Percentiles rank a stretch among this genome's conserved stretches.
Conservation (phyloP, 2,888 invertebrate genomes). For the Microctonus brassicae region DNA sequence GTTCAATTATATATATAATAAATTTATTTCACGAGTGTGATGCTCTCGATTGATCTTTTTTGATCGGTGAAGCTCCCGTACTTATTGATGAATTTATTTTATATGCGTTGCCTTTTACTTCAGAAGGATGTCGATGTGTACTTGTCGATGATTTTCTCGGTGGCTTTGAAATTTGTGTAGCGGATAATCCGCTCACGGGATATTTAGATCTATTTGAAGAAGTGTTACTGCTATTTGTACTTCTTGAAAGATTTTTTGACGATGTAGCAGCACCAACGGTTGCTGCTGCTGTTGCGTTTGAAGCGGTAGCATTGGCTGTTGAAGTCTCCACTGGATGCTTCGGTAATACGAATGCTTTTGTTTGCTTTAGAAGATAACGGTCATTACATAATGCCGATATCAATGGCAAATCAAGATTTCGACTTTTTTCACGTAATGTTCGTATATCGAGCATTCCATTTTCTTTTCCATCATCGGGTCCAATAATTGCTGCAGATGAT, state of each 20-base stretch:
- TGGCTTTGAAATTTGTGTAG: conserved; percentile 74
- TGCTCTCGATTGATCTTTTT: conserved; percentile 62
- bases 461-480: conserved; percentile 49
- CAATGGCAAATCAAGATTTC: conserved; percentile 89
- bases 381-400: conserved; percentile 96
- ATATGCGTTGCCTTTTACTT: conserved; percentile 70
- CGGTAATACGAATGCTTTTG: conserved; percentile 86
- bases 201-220: conserved; percentile 75
- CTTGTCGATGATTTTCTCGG: conserved; percentile 73
- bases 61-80: conserved; percentile 59
- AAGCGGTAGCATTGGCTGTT: conserved; percentile 24
- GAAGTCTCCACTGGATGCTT: conserved; percentile 72
- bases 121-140: conserved; percentile 81
- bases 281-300: neutral
- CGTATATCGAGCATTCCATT: conserved; percentile 79
- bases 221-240: conserved; percentile 67
- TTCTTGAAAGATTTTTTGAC: conserved; percentile 53
- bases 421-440: conserved; percentile 88
- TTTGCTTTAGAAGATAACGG: conserved; percentile 88
- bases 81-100: conserved; percentile 48
- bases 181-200: conserved; percentile 77
- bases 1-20: neutral
- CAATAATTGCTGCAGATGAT: conserved; percentile 42
- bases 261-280: conserved; percentile 40
- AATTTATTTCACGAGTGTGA: conserved; percentile 60